Evolutionary conservation across 2,797 vertebrate species (phyloP).

Genomic region (Sus cebifrons): DNA sequence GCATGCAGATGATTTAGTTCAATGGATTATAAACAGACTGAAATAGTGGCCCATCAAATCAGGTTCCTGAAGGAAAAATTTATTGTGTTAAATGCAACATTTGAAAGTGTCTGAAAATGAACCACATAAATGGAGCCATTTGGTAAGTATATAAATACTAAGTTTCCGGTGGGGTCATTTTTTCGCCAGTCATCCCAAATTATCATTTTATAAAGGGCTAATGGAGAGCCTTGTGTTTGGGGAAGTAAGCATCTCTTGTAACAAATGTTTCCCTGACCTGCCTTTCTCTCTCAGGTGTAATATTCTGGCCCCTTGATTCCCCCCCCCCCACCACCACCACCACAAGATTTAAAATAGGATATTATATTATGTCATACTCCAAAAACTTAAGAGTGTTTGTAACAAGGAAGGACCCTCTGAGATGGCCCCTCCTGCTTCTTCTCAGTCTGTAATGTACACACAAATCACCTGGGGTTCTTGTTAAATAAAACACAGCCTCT

Average conservation of each 20-base stretch:
- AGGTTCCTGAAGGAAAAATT: slow-evolving; percentile 47
- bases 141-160: slow-evolving; percentile 83
- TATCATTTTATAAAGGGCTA: slow-evolving; percentile 79
- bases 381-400: background rate
- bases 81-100: slow-evolving; percentile 85
- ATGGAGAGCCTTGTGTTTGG: slow-evolving; percentile 68
- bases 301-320: background rate
- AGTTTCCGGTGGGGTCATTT: slow-evolving; percentile 83
- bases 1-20: slow-evolving; percentile 14
- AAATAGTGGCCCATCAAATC: slow-evolving; percentile 65
- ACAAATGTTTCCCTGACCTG: slow-evolving; percentile 27
- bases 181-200: slow-evolving; percentile 82
- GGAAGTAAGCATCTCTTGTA: slow-evolving; percentile 7
- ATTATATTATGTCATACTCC: background rate
- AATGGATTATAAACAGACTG: slow-evolving; percentile 31
- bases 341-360: slow-evolving; percentile 18
- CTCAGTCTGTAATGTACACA: background rate
- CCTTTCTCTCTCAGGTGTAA: background rate
- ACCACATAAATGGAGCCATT: slow-evolving; percentile 69
- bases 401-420: background rate
- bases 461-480: background rate
- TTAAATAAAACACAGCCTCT: background rate
- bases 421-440: background rate
- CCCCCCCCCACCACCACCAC: background rate
- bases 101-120: slow-evolving; percentile 83